Evolutionary conservation across 2,888 invertebrate species (phyloP).

Genomic region (Synanthedon vespiformis): DNA sequence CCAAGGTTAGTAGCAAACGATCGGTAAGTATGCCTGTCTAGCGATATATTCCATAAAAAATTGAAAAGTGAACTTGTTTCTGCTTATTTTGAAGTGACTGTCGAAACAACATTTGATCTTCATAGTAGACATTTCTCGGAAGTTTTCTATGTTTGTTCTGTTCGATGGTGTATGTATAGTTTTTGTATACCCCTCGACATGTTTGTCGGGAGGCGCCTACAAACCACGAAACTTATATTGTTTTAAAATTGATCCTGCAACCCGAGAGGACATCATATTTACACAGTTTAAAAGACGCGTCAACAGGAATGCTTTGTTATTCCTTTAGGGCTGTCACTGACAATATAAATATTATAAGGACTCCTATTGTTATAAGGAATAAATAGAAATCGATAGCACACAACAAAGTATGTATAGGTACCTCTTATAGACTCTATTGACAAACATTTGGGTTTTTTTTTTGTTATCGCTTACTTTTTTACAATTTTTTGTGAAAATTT

Average conservation of each 20-base stretch:
- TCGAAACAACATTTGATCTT: too few relatives aligned
- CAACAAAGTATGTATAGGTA: too few relatives aligned
- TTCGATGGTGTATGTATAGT: neutral
- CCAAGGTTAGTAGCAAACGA: too few relatives aligned
- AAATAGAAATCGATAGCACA: too few relatives aligned
- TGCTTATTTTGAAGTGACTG: neutral
- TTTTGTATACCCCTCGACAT: constrained; percentile 9
- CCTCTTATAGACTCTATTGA: too few relatives aligned
- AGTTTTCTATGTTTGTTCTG: neutral
- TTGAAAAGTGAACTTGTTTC: neutral
- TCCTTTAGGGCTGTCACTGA: constrained; percentile 21
- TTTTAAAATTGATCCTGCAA: constrained; percentile 52
- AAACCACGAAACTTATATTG: constrained; percentile 26
- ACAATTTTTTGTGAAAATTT: too few relatives aligned
- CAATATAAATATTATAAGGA: too few relatives aligned
- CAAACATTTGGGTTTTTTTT: too few relatives aligned
- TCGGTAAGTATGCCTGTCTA: too few relatives aligned
- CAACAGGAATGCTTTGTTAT: constrained; percentile 20
- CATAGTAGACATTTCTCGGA: neutral
- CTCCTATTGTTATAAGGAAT: too few relatives aligned
- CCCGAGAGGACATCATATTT: constrained; percentile 39
- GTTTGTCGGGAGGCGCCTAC: constrained; percentile 37
- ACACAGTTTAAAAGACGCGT: constrained; percentile 58
- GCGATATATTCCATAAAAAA: neutral
- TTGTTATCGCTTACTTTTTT: too few relatives aligned